These are phyloP conservation scores for Rhinolophus ferrumequinum DNA, from an alignment of 2,113 vertebrate genomes.

Conservation along the genomic window DNA sequence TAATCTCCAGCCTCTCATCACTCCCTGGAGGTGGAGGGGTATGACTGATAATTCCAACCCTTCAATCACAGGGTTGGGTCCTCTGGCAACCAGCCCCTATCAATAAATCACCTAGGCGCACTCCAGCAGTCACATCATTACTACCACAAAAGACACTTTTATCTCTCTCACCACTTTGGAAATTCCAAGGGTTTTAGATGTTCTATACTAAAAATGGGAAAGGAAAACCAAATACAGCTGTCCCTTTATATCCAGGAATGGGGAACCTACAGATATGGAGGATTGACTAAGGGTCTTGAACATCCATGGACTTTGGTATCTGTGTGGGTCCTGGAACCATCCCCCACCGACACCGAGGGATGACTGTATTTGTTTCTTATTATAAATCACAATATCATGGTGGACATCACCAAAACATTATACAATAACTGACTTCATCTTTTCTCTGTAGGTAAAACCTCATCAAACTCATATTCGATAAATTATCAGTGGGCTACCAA, in stretches of 20 bases:
- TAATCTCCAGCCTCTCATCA: background rate
- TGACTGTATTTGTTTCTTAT: background rate
- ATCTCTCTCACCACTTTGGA: background rate
- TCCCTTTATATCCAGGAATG: too few species aligned
- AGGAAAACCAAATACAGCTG: too few species aligned
- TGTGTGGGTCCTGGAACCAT: background rate
- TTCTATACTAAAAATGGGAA: too few species aligned
- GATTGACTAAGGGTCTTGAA: too few species aligned
- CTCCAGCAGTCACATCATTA: background rate
- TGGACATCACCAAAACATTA: background rate
- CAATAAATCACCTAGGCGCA: background rate
- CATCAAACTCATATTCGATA: background rate
- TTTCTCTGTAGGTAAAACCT: background rate
- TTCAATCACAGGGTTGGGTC: background rate
- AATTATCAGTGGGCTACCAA: background rate
- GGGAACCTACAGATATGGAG: too few species aligned
- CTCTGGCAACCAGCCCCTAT: background rate
- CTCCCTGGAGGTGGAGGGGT: background rate
- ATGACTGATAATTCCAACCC: background rate
- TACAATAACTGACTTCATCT: background rate
- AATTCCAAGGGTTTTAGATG: background rate
- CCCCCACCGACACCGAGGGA: background rate
- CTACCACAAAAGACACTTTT: background rate
- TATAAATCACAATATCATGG: background rate
- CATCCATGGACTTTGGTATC: background rate